Percentiles rank a stretch among this genome's conserved stretches.
These are phyloP conservation scores for Poeciliopsis occidentalis DNA, from an alignment of 2,113 vertebrate species.

Conservation along the genomic window DNA sequence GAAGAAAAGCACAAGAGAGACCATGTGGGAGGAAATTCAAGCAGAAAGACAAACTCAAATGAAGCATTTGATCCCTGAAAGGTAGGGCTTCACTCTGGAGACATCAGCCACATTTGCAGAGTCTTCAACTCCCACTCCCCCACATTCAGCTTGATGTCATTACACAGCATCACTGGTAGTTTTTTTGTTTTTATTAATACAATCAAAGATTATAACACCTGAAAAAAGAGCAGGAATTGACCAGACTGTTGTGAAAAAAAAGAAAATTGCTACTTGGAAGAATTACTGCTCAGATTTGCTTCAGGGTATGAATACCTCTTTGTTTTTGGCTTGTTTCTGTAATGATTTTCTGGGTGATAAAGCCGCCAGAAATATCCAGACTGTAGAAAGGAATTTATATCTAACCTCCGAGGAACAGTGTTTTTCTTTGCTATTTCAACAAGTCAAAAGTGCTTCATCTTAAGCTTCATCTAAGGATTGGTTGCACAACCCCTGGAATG, in stretches of 20 bases:
- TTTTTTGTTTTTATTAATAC: neutral
- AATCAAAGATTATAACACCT: neutral
- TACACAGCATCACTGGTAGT: neutral
- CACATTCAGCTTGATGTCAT: slow-evolving; percentile 47
- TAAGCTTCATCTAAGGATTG: neutral
- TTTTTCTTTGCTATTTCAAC: neutral
- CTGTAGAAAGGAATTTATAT: neutral
- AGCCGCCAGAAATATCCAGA: neutral
- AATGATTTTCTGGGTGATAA: neutral
- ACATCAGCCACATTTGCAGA: slow-evolving; percentile 24
- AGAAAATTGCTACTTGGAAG: neutral
- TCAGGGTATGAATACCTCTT: neutral
- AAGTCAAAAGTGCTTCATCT: neutral
- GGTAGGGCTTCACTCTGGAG: slow-evolving; percentile 52
- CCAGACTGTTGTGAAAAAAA: neutral
- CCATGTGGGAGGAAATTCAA: slow-evolving; percentile 62
- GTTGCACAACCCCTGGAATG: too few species aligned
- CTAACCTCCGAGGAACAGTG: neutral
- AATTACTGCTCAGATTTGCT: neutral
- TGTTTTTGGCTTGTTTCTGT: neutral
- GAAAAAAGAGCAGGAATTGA: neutral
- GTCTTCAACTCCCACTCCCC: slow-evolving; percentile 40
- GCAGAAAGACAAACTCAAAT: slow-evolving; percentile 40
- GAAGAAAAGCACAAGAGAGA: slow-evolving; percentile 39
- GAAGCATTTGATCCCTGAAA: slow-evolving; percentile 37